Evolutionary conservation across 2,113 vertebrate genomes (phyloP).

Genomic region (Dasyurus viverrinus): DNA sequence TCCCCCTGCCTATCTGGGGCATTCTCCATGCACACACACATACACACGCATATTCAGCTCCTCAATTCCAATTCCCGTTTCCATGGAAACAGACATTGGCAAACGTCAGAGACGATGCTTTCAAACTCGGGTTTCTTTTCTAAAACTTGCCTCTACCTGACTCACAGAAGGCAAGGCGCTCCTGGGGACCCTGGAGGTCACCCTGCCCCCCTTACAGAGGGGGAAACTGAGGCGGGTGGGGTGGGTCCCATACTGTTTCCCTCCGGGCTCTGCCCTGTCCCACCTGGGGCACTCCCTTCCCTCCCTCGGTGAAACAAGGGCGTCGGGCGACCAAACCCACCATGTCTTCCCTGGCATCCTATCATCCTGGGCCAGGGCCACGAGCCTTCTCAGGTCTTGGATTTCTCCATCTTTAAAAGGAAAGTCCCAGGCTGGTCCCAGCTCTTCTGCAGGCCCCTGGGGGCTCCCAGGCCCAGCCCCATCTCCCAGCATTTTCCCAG

Average conservation of each 20-base stretch:
- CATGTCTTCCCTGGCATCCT: background rate
- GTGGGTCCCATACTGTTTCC: background rate
- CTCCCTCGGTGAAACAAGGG: background rate
- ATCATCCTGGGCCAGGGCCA: background rate
- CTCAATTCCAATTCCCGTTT: conserved; percentile 62
- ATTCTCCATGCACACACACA: conserved; percentile 46
- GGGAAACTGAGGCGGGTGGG: background rate
- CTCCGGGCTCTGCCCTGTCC: background rate
- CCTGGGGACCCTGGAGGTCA: background rate
- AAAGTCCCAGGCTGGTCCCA: background rate
- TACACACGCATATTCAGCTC: conserved; percentile 12
- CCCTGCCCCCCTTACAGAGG: background rate
- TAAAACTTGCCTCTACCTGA: conserved; percentile 66
- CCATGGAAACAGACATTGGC: conserved; percentile 75
- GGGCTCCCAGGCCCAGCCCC: background rate
- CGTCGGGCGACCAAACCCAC: background rate
- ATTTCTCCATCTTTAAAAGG: background rate
- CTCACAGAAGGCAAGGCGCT: background rate
- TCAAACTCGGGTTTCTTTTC: conserved; percentile 63
- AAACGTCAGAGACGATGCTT: conserved; percentile 65
- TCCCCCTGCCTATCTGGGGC: conserved; percentile 65
- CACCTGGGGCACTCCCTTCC: background rate
- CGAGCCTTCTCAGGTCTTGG: background rate
- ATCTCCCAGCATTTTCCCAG: background rate
- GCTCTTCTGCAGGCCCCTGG: background rate